A percentile compares a stretch with the other conserved stretches of the same genome.
Conservation (phyloP, 2,797 vertebrate species). For the Enteromius treurensis region DNA sequence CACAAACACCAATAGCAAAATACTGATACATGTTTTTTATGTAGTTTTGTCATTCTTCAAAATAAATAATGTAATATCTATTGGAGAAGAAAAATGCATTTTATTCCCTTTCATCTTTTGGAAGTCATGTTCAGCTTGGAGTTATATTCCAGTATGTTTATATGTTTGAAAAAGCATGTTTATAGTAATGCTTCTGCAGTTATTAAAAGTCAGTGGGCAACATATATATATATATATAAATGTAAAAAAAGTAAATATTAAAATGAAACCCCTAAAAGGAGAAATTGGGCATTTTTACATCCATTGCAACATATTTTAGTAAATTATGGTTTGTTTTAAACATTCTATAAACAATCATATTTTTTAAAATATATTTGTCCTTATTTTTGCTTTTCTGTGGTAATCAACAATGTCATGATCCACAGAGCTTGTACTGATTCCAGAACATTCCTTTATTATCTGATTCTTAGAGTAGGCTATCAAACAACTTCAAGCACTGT, state of each 20-base stretch:
- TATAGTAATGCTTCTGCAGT: neutral
- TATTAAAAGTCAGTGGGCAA: neutral
- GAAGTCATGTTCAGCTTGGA: neutral
- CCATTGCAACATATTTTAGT: neutral
- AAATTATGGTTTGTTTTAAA: neutral
- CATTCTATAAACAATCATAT: no score
- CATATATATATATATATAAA: no score
- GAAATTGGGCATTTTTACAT: neutral
- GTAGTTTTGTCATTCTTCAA: conserved; percentile 1
- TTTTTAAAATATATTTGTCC: no score
- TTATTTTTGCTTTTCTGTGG: neutral
- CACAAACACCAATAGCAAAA: neutral
- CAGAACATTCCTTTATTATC: neutral
- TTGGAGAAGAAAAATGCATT: neutral
- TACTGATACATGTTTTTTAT: neutral
- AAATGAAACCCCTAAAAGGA: neutral
- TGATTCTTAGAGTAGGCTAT: neutral
- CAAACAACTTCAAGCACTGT: neutral
- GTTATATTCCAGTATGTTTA: neutral
- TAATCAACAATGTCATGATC: neutral
- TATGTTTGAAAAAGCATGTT: neutral
- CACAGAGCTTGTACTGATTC: neutral
- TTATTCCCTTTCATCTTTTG: neutral
- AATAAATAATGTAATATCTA: neutral
- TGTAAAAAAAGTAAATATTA: neutral